phyloP scores from a whole-genome alignment of 23 tunicate genomes.

The Halocynthia aurantium region DNA sequence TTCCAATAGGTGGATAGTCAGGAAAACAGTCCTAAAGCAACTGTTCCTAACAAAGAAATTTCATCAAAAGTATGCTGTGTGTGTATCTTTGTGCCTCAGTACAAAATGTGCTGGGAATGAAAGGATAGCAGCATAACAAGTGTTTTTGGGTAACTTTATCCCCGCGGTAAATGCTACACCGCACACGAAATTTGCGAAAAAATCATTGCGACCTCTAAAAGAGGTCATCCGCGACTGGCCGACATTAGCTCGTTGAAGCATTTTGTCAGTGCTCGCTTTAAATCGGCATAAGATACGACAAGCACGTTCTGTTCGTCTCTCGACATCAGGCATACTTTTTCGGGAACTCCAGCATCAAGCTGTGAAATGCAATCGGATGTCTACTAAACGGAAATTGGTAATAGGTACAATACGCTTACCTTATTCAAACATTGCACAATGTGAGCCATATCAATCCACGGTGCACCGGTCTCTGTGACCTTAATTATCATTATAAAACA shows the following conservation, averaged over 20 bases:
- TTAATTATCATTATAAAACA: background rate
- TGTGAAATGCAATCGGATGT: constrained; percentile 8
- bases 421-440: constrained; percentile 86
- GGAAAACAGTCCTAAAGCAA: no score
- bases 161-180: no score
- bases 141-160: no score
- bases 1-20: no score
- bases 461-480: constrained; percentile 85
- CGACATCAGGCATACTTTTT: constrained; percentile 87
- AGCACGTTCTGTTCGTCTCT: constrained; percentile 92
- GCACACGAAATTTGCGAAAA: no score
- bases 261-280: constrained; percentile 77
- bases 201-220: background rate
- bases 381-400: background rate
- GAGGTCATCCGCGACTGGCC: background rate
- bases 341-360: constrained; percentile 95
- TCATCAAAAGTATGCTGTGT: no score
- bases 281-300: constrained; percentile 87
- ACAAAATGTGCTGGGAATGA: no score
- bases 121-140: no score
- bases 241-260: constrained; percentile 70
- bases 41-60: no score
- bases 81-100: no score
- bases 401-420: constrained; percentile 21
- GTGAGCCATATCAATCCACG: constrained; percentile 88